Evolutionary conservation across 2,888 invertebrate genomes (phyloP), one percentile per base, ranked within the genome.

Genomic region (Entomobrya proxima): DNA sequence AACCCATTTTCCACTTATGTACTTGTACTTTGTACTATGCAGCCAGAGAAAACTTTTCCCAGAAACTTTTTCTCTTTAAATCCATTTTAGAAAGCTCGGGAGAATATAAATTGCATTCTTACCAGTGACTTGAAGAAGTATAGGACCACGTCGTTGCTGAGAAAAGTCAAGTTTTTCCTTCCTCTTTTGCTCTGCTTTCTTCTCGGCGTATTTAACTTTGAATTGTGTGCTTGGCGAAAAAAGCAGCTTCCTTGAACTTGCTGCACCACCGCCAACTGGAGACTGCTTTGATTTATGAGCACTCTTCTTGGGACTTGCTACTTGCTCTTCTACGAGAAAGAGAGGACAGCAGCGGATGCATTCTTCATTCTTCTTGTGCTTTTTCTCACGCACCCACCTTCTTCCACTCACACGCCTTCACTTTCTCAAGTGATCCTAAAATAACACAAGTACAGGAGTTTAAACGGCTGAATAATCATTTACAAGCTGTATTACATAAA

Each of bases 81-180:
- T 37, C 72, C 75, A 69, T 24, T 55, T 75, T 37, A 15, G 21
- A 32, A 67, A 61, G 50, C 55, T 44, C 74, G 21, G 50, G 74
- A 76, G 83, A 76, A 83, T 76, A 83, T 76, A 83, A 83, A 83
- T 83, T 76, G 76, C 64, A 61, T 67, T 75, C 83, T 83, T 83
- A 83, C 83, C 83, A 76, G 44, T 78, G 64, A 72, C 80, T 80
- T 80, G 27, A 21, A 47, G 47, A 32, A n/a, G n/a, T n/a, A n/a
- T n/a, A n/a, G 24, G 52, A 52, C 40, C 21, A 32, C 50, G 67
- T 47, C 32, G 61, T n/a, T n/a, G n/a, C n/a, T n/a, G n/a, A n/a
- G n/a, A n/a, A 82, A 81, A 82, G 61, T 61, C 40, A 40, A 47
- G 47, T 44, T 75, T 40, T 40, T 82, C 47, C 75, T 75, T 58